Percentiles rank a stretch among this genome's conserved stretches.
These are phyloP conservation scores for Pilophorus perplexus DNA, from an alignment of 2,888 invertebrate species.

Conservation along the genomic window DNA sequence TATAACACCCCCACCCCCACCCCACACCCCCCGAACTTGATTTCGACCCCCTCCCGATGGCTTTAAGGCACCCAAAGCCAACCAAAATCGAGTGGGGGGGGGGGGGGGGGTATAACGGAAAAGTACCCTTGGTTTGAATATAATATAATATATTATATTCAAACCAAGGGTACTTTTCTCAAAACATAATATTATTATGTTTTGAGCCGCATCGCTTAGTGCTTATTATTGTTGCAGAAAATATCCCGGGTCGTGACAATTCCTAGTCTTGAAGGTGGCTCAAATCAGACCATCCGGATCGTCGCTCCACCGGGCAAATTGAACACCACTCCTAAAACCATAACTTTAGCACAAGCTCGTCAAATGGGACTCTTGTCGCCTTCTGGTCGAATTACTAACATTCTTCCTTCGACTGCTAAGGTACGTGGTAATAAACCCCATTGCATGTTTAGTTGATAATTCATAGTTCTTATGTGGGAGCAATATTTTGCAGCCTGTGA, in stretches of 20 bases:
- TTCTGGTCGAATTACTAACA: slow-evolving; percentile 52
- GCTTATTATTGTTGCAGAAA: slow-evolving; percentile 37
- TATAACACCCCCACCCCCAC: no score
- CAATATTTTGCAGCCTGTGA: slow-evolving; percentile 6
- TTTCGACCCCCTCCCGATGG: no score
- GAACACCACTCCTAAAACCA: slow-evolving; percentile 55
- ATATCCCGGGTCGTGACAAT: slow-evolving; percentile 43
- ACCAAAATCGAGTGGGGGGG: no score
- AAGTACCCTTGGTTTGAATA: neutral
- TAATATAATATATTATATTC: neutral
- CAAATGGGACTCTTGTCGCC: slow-evolving; percentile 60
- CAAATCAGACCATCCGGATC: slow-evolving; percentile 47
- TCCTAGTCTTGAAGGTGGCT: slow-evolving; percentile 5
- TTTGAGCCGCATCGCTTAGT: neutral
- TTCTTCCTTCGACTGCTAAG: slow-evolving; percentile 53
- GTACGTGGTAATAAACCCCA: neutral
- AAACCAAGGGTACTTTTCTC: no score
- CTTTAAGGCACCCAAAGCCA: no score
- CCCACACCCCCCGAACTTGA: no score
- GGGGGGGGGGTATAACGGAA: no score
- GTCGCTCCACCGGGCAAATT: slow-evolving; percentile 43
- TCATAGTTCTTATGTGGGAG: neutral
- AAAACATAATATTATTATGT: neutral
- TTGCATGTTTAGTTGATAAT: neutral
- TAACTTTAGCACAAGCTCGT: slow-evolving; percentile 64